Evolutionary conservation across 2,113 vertebrate species (phyloP), one percentile per base, ranked within the genome.

Genomic region (Chroicocephalus ridibundus): DNA sequence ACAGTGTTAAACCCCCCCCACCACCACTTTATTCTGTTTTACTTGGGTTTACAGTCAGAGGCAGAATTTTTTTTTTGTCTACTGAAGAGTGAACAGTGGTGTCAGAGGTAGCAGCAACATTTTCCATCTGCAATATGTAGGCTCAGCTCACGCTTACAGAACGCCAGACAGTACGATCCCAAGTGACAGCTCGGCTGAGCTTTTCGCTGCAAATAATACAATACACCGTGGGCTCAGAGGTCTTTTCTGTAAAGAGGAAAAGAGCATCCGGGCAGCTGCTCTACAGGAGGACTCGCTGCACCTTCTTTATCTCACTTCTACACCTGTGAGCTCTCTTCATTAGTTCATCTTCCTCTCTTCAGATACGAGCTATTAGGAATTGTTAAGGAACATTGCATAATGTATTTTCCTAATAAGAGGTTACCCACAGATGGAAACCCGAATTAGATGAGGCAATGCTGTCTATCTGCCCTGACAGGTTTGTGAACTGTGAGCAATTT

Each of bases 261-360:
- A 77, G 29, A 94, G 36, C 15, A 34, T 31, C 74, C 61, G 15
- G 71, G 20, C 68, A 71, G 31, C 68, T 75, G 51, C 76, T 82
- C 34, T 91, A 15, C 64, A 54, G 47, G 14, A 58, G 29, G 38
- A 75, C 29, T 91, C 0, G 0, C 65, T 79, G n/a, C 26, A 46
- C 80, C 71, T 94, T 74, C 79, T 82, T 97, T 94, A 96, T 97
- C 96, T 92, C 77, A 49, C 36, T 72, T 82, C 24, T 76, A 5
- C 85, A 97, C 91, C 96, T 95, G 89, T 79, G 70, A 89, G 66
- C 70, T 93, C 54, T 82, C 82, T 82, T 70, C 36, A 36, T 44
- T 94, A 58, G 52, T 55, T 95, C 72, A 69, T 62, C 34, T 77
- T 78, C 86, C 44, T 82, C 55, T 91, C 36, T 71, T 90, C 38